Evolutionary conservation across 2,888 invertebrate species (phyloP), one percentile per base, ranked within the genome.

Genomic region (Amiota mariae): DNA sequence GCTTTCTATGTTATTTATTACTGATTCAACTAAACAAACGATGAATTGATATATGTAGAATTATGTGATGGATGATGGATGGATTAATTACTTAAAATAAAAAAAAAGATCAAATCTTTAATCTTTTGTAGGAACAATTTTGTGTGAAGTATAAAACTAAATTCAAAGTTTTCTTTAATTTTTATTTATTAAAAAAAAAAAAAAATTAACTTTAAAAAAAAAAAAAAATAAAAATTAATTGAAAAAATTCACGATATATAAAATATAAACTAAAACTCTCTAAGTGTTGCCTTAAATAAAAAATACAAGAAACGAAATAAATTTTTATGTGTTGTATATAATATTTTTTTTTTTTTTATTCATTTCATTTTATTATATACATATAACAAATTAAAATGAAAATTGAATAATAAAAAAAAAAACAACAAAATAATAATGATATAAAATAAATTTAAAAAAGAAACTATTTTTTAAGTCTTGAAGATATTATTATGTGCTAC

Each of bases 221-320:
- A 63, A 73, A 63, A 51, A 73, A 73, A 76, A 78, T 68, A 76
- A 61, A 49, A 24, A 56, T 56, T 36, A 36, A 36, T 6, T 36
- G 36, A 36, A 36, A 36, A 36, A 36, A 36, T 36, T 4, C 6
- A 36, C 36, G 24, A 24, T 36, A 36, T 36, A 36, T 36, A 36
- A 36, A 36, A 36, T 36, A 6, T 6, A 36, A 36, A 6, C 36
- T 36, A 36, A 36, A 36, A 36, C 36, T 36, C 36, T 36, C 6
- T 6, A 36, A 2, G 0, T 36, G 36, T 36, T 36, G 36, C 36
- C 36, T 36, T 36, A 36, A 4, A 36, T 24, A 24, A 24, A 24
- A 24, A 24, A 24, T 24, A 36, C 36, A 57, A 57, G 2, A 20
- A 36, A 6, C 36, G 36, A 36, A 36, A 36, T 2, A 36, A 36